These are phyloP conservation scores for Setophaga petechia DNA, from an alignment of 2,113 vertebrate species.

Conservation along the genomic window DNA sequence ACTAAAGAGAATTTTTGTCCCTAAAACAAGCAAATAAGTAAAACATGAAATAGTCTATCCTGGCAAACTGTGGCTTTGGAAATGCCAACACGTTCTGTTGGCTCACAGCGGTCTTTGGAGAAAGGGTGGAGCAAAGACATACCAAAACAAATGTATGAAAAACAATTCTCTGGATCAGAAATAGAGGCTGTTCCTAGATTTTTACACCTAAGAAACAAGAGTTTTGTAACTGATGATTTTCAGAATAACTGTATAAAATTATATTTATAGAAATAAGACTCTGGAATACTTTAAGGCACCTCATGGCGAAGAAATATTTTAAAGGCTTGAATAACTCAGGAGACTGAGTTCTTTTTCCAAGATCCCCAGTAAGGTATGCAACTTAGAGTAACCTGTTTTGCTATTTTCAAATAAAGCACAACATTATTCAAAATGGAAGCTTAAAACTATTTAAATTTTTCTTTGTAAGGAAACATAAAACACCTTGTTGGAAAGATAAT, in stretches of 20 bases:
- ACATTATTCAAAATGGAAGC: background rate
- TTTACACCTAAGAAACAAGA: background rate
- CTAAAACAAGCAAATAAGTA: background rate
- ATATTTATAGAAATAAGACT: background rate
- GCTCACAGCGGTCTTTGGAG: background rate
- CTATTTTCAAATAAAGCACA: background rate
- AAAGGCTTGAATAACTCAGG: background rate
- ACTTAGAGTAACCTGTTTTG: background rate
- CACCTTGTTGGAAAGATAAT: background rate
- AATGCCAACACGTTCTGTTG: background rate
- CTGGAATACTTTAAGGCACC: constrained; percentile 45
- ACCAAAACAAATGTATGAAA: background rate
- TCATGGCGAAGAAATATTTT: constrained; percentile 5
- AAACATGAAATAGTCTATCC: background rate
- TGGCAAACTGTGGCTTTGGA: background rate
- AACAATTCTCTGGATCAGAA: background rate
- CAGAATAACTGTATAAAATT: background rate
- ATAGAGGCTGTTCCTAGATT: background rate
- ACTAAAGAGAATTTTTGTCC: background rate
- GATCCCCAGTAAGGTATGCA: background rate
- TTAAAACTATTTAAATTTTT: background rate
- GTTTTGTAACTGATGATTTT: background rate
- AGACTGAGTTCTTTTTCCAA: background rate
- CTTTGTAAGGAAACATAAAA: background rate
- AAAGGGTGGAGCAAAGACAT: background rate